A percentile compares a stretch with the other conserved stretches of the same genome.
phyloP scores from a whole-genome alignment of 2,113 vertebrate genomes.

The Polypterus bichir region DNA sequence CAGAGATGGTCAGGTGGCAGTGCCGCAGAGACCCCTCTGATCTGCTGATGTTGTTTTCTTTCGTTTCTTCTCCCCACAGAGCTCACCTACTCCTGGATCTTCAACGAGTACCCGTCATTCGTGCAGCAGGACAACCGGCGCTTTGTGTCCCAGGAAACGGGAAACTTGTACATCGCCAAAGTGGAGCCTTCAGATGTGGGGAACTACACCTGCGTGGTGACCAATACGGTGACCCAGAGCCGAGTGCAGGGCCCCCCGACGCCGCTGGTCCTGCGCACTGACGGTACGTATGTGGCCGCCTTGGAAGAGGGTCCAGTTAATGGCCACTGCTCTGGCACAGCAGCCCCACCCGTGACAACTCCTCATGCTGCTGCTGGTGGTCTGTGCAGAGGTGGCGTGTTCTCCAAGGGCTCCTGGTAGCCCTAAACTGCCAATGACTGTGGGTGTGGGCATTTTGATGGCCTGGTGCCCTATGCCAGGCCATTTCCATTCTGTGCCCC shows the following conservation, averaged over 20 bases:
- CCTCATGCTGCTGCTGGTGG: no score
- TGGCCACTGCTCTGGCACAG: no score
- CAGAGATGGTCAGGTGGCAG: no score
- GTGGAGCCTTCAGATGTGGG: conserved; percentile 85
- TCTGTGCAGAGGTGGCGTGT: no score
- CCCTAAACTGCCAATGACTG: no score
- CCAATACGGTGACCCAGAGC: conserved; percentile 76
- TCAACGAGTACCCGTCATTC: conserved; percentile 83
- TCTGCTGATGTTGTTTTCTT: background rate
- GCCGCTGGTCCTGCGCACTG: conserved; percentile 76
- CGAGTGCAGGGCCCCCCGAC: conserved; percentile 78
- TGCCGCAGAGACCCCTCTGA: no score
- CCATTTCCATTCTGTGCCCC: no score
- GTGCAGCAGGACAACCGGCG: conserved; percentile 84
- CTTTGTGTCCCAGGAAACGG: conserved; percentile 89
- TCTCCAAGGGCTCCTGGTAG: no score
- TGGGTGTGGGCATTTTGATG: no score
- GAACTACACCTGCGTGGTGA: conserved; percentile 93
- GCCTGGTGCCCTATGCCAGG: no score
- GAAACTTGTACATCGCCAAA: conserved; percentile 91
- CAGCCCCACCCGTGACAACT: background rate
- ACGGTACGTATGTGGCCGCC: conserved; percentile 55
- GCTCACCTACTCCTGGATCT: conserved; percentile 90
- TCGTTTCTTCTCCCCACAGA: conserved; percentile 50
- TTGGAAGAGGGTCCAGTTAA: no score